Percentiles rank a stretch among this genome's conserved stretches.
Conservation (phyloP, 2,888 invertebrate genomes). For the Plagiodera versicolora region DNA sequence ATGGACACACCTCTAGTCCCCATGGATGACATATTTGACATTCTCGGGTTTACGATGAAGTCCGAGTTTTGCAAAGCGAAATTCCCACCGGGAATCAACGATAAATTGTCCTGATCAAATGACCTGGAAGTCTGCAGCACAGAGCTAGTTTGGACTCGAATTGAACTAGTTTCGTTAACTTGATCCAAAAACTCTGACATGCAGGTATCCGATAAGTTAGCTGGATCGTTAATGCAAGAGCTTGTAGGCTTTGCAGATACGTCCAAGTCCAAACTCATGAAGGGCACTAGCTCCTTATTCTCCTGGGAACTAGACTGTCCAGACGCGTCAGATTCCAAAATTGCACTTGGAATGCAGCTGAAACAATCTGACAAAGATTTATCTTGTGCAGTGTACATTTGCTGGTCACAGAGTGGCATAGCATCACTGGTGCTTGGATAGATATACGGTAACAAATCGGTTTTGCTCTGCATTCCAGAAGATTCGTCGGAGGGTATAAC, state of each 20-base stretch:
- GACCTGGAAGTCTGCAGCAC: too few species aligned
- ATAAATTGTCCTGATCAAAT: not conserved
- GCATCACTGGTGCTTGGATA: not conserved
- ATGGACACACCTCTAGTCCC: not conserved
- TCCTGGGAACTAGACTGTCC: not conserved
- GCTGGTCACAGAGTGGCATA: not conserved
- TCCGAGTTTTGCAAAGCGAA: not conserved
- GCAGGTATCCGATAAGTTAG: not conserved
- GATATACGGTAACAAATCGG: not conserved
- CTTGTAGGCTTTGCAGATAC: not conserved
- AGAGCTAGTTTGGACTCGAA: not conserved
- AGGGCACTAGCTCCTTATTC: not conserved
- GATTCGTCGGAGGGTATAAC: slow-evolving; percentile 8
- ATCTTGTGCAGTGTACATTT: not conserved
- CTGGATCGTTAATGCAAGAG: not conserved
- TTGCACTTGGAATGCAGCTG: not conserved
- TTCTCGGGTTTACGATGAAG: not conserved
- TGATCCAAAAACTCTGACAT: not conserved
- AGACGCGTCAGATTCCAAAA: not conserved
- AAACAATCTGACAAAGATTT: not conserved
- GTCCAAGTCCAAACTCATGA: not conserved
- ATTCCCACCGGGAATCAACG: not conserved
- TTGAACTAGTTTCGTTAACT: not conserved
- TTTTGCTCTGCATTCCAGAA: not conserved
- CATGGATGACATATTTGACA: not conserved